These are phyloP conservation scores for Lithophane semibrunnea DNA, from an alignment of 2,888 invertebrate genomes.

Conservation along the genomic window DNA sequence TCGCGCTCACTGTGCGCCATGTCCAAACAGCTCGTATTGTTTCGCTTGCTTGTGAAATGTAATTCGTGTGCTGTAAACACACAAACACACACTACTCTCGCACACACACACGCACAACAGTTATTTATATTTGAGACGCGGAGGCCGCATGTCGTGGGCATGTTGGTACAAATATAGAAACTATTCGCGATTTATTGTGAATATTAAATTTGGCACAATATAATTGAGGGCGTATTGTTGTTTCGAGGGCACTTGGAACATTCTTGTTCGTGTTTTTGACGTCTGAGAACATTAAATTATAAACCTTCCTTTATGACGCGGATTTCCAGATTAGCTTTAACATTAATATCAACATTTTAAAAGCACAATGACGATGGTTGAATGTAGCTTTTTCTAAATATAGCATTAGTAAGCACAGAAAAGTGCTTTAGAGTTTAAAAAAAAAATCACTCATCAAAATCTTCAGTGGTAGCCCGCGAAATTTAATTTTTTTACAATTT, in stretches of 20 bases:
- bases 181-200: conserved; percentile 68
- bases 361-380: background rate
- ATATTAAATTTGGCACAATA: conserved; percentile 68
- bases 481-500: too few species aligned
- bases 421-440: background rate
- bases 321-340: background rate
- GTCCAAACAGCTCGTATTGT: conserved; percentile 81
- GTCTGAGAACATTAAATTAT: conserved; percentile 26
- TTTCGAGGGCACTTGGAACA: conserved; percentile 22
- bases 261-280: conserved; percentile 44
- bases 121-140: conserved; percentile 83
- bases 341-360: background rate
- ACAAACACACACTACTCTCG: conserved; percentile 79
- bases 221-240: conserved; percentile 58
- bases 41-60: conserved; percentile 83
- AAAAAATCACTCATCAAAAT: too few species aligned
- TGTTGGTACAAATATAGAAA: conserved; percentile 77
- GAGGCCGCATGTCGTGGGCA: conserved; percentile 81
- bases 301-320: conserved; percentile 11
- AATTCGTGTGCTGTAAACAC: conserved; percentile 82
- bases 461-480: too few species aligned
- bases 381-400: too few species aligned
- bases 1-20: conserved; percentile 66
- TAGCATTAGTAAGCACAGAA: too few species aligned
- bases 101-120: conserved; percentile 71